A percentile compares a stretch with the other conserved stretches of the same genome.
Evolutionary conservation across 2,797 vertebrate genomes (phyloP).

Genomic region (Chelmon rostratus): DNA sequence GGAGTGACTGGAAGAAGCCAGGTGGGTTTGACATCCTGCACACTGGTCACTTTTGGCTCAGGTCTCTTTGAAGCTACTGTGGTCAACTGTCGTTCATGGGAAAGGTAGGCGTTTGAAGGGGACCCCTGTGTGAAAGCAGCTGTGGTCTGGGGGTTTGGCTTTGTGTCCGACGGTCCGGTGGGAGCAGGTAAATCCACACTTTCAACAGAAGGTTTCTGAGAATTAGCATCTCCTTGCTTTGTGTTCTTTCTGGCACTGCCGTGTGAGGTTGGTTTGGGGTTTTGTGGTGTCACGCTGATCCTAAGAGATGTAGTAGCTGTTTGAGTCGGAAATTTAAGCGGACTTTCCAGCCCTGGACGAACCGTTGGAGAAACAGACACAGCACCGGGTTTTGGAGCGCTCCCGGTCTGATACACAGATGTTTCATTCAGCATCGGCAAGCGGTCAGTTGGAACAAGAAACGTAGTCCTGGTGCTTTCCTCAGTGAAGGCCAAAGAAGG

Average conservation of each 20-base stretch:
- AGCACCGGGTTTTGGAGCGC: slow-evolving; percentile 35
- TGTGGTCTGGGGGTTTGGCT: slow-evolving; percentile 50
- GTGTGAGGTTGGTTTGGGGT: slow-evolving; percentile 54
- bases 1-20: slow-evolving; percentile 80
- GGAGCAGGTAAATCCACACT: slow-evolving; percentile 58
- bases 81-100: slow-evolving; percentile 65
- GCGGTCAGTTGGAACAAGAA: slow-evolving; percentile 46
- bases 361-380: slow-evolving; percentile 46
- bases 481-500: slow-evolving; percentile 52
- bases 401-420: slow-evolving; percentile 42
- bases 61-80: slow-evolving; percentile 70
- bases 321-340: slow-evolving; percentile 58
- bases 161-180: slow-evolving; percentile 47
- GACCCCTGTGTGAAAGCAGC: slow-evolving; percentile 44
- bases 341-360: slow-evolving; percentile 69
- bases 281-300: slow-evolving; percentile 50
- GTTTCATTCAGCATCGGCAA: slow-evolving; percentile 52
- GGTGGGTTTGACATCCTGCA: slow-evolving; percentile 73
- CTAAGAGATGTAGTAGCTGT: slow-evolving; percentile 68
- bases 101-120: slow-evolving; percentile 33
- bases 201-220: slow-evolving; percentile 45
- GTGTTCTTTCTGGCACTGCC: slow-evolving; percentile 37
- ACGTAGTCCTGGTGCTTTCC: slow-evolving; percentile 58
- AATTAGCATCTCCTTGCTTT: slow-evolving; percentile 34
- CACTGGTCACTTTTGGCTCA: slow-evolving; percentile 68